Base-by-base conservation (phyloP, 2,888 invertebrate species). In the Creontiades dilutus region DNA sequence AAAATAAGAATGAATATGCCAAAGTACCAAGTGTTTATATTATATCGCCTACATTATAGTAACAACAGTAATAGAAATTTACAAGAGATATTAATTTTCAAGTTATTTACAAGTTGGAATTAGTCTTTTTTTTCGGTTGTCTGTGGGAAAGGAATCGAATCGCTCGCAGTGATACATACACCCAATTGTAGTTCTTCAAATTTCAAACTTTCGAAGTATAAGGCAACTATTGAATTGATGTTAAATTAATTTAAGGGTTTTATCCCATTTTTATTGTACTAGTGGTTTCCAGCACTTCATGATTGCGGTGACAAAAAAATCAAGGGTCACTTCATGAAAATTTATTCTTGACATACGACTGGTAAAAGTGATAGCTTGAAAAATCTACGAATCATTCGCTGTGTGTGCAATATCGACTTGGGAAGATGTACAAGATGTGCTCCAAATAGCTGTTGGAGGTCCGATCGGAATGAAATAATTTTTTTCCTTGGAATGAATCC, bases 1-100 rank as follows among this genome's bases (percentile, higher is more conserved):
- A 84, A 84, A 84, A 84, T 57, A 57, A 84, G 81, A 81, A 81
- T 48, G 81, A 48, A 81, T 81, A 48, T 47, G 48, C 48, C 48
- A 81, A 81, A 81, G 81, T 81, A 19, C 76, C 23, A 47, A 19
- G 48, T 81, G 48, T 81, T 81, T 81, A 47, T 47, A 14, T 14
- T 76, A 76, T 16, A 27, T 37, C 11, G 76, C 0, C 28, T 76
- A 76, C 27, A 28, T 14, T 76, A 23, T 14, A 19, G 28, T 76
- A 76, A 76, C 37, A 76, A 76, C 23, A 37, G 76, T 19, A 37
- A 27, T 76, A 27, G 27, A 27, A 76, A 76, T 76, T 76, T 76
- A 76, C 76, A 76, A 76, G 27, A 37, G 76, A 9, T 76, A 11
- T 75, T 14, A 16, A 37, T 80, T 37, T 80, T 80, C 80, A 48